Conservation (phyloP, 2,888 invertebrate species). For the Philonicus albiceps region DNA sequence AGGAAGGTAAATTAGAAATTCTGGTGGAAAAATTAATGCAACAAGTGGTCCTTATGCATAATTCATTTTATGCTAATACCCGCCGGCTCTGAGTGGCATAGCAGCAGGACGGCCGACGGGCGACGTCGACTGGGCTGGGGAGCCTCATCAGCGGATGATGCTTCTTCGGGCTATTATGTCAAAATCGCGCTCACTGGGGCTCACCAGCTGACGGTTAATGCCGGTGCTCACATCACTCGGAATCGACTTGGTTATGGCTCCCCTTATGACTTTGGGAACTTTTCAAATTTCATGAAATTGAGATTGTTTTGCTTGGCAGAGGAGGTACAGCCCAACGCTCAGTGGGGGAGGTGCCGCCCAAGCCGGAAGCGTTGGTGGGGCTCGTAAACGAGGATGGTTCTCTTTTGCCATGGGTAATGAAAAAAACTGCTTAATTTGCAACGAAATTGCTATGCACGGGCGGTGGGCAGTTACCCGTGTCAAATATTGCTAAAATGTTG, state of each 20-base stretch:
- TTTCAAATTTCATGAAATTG: constrained; percentile 25
- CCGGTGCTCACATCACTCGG: constrained; percentile 4
- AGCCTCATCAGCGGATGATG: constrained; percentile 1
- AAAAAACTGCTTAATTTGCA: constrained; percentile 9
- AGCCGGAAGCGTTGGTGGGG: background rate
- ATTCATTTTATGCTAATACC: constrained; percentile 48
- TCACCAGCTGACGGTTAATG: constrained; percentile 11
- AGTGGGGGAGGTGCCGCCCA: no score
- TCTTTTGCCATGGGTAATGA: background rate
- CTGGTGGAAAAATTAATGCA: constrained; percentile 47
- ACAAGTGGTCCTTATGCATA: constrained; percentile 48
- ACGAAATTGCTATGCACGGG: constrained; percentile 9
- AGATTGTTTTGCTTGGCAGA: background rate
- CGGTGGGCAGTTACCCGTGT: background rate
- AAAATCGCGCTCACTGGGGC: background rate
- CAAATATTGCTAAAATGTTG: constrained; percentile 8
- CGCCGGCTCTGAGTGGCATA: constrained; percentile 6
- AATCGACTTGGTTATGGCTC: constrained; percentile 23
- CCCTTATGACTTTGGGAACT: constrained; percentile 21
- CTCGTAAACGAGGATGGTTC: constrained; percentile 4
- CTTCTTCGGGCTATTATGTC: constrained; percentile 10
- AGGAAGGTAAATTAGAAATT: constrained; percentile 41
- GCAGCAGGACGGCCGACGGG: background rate
- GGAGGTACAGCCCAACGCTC: background rate
- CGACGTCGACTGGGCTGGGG: background rate